These are phyloP conservation scores for Chrysolophus pictus DNA, from an alignment of 2,797 vertebrate genomes.

Conservation along the genomic window DNA sequence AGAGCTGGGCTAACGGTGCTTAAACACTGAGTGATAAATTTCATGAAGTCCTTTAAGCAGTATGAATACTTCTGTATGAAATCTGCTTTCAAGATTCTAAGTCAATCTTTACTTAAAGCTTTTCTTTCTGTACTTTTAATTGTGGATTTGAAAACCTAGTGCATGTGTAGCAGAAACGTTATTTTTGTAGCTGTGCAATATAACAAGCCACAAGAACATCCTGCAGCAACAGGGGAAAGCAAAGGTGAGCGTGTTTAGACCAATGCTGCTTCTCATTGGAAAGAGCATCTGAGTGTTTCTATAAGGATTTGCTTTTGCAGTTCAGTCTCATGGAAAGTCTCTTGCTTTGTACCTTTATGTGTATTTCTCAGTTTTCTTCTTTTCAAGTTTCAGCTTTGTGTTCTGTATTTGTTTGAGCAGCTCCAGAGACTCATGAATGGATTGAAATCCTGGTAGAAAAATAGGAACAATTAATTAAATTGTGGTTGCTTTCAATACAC, in stretches of 20 bases:
- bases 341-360: slow-evolving; percentile 72
- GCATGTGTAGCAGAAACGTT: not conserved
- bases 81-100: not conserved
- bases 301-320: slow-evolving; percentile 57
- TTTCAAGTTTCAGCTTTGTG: slow-evolving; percentile 84
- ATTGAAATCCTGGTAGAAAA: slow-evolving; percentile 83
- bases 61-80: not conserved
- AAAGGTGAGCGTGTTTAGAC: not conserved
- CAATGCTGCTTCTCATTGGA: not conserved
- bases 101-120: not conserved
- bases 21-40: not conserved
- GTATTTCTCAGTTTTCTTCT: slow-evolving; percentile 82
- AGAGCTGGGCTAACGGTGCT: not conserved
- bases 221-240: not conserved
- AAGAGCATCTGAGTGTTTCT: not conserved
- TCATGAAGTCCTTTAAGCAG: not conserved
- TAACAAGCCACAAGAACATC: not conserved
- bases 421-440: slow-evolving; percentile 82
- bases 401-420: slow-evolving; percentile 85
- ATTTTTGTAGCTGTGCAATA: not conserved
- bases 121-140: not conserved
- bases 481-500: not conserved
- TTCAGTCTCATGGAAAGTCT: slow-evolving; percentile 43
- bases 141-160: not conserved
- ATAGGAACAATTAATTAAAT: slow-evolving; percentile 25